These are phyloP conservation scores for Danio kyathit DNA, from an alignment of 2,797 vertebrate genomes.

Conservation along the genomic window DNA sequence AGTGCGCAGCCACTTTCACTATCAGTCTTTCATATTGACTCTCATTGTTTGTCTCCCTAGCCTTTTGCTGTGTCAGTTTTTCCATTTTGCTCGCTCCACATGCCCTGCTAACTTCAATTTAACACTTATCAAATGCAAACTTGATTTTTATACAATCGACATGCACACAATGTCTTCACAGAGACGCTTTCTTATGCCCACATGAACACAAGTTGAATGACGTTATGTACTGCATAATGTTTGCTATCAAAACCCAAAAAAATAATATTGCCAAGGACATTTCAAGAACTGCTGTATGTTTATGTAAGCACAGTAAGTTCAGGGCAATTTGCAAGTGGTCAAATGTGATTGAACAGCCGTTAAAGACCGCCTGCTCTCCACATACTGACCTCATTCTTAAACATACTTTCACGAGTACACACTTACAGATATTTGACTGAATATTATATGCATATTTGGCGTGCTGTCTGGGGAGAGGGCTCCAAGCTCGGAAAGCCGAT, in stretches of 20 bases:
- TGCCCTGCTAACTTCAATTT: conserved; percentile 10
- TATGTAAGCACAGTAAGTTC: not conserved
- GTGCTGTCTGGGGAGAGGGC: too few species aligned
- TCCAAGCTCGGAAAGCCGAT: too few species aligned
- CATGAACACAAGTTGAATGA: not conserved
- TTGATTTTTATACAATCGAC: not conserved
- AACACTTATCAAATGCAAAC: not conserved
- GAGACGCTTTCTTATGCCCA: not conserved
- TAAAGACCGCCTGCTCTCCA: too few species aligned
- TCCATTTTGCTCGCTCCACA: not conserved
- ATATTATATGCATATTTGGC: too few species aligned
- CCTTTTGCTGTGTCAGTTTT: conserved; percentile 12
- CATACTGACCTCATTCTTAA: too few species aligned
- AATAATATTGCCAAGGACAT: not conserved
- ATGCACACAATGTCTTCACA: not conserved
- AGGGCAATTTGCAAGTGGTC: not conserved
- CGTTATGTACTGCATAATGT: not conserved
- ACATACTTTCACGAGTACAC: too few species aligned
- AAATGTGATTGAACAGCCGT: too few species aligned
- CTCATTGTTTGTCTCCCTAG: conserved; percentile 16
- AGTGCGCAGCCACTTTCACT: not conserved
- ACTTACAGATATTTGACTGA: too few species aligned
- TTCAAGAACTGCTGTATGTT: not conserved
- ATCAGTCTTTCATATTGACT: conserved; percentile 13
- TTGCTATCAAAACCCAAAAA: not conserved